phyloP scores from a whole-genome alignment of 2,113 vertebrate species.

The Cyphomyrus plagiostoma region DNA sequence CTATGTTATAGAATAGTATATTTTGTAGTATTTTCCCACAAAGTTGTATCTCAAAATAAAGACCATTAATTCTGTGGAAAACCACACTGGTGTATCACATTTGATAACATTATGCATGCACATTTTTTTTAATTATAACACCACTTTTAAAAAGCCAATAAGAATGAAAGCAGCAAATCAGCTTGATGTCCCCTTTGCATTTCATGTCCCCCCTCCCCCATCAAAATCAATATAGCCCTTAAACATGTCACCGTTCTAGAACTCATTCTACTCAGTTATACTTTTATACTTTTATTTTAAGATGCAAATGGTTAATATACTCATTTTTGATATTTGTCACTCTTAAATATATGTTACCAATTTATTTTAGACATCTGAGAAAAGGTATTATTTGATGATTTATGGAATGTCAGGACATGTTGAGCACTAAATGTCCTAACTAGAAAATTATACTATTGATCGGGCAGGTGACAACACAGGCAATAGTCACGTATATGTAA shows the following conservation, averaged over 20 bases:
- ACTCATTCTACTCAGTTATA: not conserved
- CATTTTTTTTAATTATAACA: not conserved
- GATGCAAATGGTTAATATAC: too few relatives aligned
- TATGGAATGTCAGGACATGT: too few relatives aligned
- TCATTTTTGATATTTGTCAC: too few relatives aligned
- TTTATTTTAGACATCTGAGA: not conserved
- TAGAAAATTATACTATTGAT: not conserved
- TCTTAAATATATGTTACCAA: not conserved
- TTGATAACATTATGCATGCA: not conserved
- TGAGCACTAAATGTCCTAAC: too few relatives aligned
- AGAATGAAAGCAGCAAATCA: not conserved
- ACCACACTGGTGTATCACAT: not conserved
- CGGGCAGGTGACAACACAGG: too few relatives aligned
- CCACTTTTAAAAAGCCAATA: not conserved
- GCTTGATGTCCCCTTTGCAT: not conserved
- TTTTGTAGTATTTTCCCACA: not conserved
- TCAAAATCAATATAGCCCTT: not conserved
- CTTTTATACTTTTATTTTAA: too few relatives aligned
- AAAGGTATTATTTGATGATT: not conserved
- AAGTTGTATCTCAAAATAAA: not conserved
- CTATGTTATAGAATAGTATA: not conserved
- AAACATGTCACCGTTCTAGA: not conserved
- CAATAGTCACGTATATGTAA: too few relatives aligned
- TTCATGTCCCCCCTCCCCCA: not conserved
- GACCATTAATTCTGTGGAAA: not conserved